Percentiles rank a stretch among this genome's conserved stretches.
Evolutionary conservation across 2,888 invertebrate species (phyloP).

Genomic region (Phalera bucephala): DNA sequence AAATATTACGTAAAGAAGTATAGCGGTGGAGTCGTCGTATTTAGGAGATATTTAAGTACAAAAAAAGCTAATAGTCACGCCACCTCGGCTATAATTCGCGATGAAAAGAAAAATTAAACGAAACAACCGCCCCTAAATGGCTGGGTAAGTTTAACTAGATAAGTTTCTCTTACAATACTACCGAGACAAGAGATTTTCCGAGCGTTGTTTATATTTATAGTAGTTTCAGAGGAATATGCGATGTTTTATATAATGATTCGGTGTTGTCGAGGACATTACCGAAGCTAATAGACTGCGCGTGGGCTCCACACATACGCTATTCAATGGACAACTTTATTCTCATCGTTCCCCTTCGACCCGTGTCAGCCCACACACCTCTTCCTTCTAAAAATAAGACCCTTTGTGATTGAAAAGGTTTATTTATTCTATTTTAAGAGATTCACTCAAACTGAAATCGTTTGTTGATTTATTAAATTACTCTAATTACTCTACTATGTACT

Average conservation of each 20-base stretch:
- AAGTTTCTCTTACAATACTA: slow-evolving; percentile 55
- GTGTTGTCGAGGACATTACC: slow-evolving; percentile 34
- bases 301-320: too few relatives aligned
- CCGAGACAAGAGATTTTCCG: slow-evolving; percentile 37
- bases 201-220: slow-evolving; percentile 49
- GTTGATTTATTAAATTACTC: too few relatives aligned
- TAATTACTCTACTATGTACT: too few relatives aligned
- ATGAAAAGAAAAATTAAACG: slow-evolving; percentile 29
- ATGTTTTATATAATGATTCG: slow-evolving; percentile 37
- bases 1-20: slow-evolving; percentile 22
- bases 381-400: too few relatives aligned
- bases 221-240: slow-evolving; percentile 31
- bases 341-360: too few relatives aligned
- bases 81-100: slow-evolving; percentile 5
- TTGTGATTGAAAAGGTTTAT: too few relatives aligned
- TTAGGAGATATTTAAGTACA: slow-evolving; percentile 17
- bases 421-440: too few relatives aligned
- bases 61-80: slow-evolving; percentile 16
- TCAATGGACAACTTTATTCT: too few relatives aligned
- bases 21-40: slow-evolving; percentile 17
- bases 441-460: too few relatives aligned
- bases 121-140: slow-evolving; percentile 36
- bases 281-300: too few relatives aligned
- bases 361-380: too few relatives aligned
- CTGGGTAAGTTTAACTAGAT: slow-evolving; percentile 58